These are phyloP conservation scores for Clusia tigrina DNA, from an alignment of 2,888 invertebrate species.

Conservation along the genomic window DNA sequence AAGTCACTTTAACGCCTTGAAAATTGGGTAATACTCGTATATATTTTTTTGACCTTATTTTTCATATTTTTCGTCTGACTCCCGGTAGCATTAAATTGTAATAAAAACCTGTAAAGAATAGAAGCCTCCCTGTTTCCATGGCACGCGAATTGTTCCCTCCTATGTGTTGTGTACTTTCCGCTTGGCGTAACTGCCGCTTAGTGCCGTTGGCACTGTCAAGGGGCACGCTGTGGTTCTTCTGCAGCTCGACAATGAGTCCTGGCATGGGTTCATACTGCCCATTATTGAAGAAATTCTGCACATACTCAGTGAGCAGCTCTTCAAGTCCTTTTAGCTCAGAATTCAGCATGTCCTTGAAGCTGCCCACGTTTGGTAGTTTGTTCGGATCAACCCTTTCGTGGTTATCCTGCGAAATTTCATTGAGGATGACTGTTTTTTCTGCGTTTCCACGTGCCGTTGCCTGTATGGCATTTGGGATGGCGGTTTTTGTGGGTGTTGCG, in stretches of 20 bases:
- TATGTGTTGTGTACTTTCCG: constrained; percentile 33
- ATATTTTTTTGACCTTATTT: no score
- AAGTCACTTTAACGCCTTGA: no score
- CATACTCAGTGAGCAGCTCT: constrained; percentile 51
- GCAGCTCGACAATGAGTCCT: constrained; percentile 51
- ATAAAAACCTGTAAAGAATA: constrained; percentile 69
- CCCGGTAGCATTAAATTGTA: no score
- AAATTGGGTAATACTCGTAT: no score
- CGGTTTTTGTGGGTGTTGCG: neutral
- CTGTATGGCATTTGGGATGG: neutral
- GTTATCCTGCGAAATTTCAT: neutral
- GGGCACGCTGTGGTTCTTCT: constrained; percentile 37
- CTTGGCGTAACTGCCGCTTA: constrained; percentile 46
- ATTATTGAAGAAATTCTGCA: constrained; percentile 50
- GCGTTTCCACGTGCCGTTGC: neutral
- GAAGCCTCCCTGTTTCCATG: constrained; percentile 70
- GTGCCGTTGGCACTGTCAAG: constrained; percentile 66
- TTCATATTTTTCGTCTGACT: no score
- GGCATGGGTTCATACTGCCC: constrained; percentile 53
- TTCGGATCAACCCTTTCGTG: neutral
- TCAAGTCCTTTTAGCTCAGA: constrained; percentile 51
- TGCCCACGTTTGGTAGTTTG: neutral
- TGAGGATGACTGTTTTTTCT: neutral
- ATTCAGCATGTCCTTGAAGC: constrained; percentile 33
- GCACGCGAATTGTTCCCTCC: constrained; percentile 68